phyloP scores from a whole-genome alignment of 2,888 invertebrate genomes.

The Mesochorus sp. region DNA sequence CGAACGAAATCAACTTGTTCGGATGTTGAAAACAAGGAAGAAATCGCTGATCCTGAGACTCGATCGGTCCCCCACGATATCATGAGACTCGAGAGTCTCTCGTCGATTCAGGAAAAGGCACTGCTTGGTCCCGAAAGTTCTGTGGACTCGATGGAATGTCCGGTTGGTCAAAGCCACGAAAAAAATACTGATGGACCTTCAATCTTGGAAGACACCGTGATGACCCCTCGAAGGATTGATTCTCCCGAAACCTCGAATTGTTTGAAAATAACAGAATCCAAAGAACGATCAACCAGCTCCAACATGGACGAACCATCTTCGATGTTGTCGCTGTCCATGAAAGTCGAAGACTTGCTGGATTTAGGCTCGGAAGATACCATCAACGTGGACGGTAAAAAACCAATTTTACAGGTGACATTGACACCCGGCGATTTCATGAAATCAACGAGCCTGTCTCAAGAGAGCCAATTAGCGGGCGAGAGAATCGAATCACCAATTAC shows the following conservation, averaged over 20 bases:
- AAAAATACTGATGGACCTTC: background rate
- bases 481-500: constrained; percentile 67
- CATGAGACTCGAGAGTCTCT: background rate
- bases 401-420: constrained; percentile 58
- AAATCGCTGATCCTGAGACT: background rate
- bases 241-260: background rate
- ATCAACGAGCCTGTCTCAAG: constrained; percentile 60
- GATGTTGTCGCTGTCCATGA: constrained; percentile 63
- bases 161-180: background rate
- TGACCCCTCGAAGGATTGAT: background rate
- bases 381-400: constrained; percentile 30
- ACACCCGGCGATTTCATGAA: constrained; percentile 59
- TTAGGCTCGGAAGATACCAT: constrained; percentile 60
- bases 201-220: too few species aligned
- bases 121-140: constrained; percentile 51
- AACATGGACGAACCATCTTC: constrained; percentile 60
- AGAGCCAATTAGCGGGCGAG: constrained; percentile 63
- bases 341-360: constrained; percentile 65
- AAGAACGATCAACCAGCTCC: constrained; percentile 22
- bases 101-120: constrained; percentile 4
- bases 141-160: constrained; percentile 52
- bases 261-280: background rate
- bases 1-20: background rate
- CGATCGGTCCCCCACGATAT: background rate
- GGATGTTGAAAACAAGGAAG: background rate